Conservation (phyloP, 2,888 invertebrate species). For the Callinectes sapidus region DNA sequence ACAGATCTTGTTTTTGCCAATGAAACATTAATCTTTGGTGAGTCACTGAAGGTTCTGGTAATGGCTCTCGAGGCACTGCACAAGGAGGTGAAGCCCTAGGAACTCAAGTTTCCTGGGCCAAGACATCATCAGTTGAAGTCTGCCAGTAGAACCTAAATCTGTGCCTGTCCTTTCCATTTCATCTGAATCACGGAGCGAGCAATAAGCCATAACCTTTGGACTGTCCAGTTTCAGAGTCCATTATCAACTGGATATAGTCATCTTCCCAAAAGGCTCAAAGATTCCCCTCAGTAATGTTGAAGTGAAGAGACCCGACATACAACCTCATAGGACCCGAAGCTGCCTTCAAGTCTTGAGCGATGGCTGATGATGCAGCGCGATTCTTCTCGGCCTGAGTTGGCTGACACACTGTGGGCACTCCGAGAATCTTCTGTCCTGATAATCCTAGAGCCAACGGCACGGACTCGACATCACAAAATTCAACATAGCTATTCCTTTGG, state of each 20-base stretch:
- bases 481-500: conserved; percentile 99
- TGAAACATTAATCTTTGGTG: too few relatives aligned
- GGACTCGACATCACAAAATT: conserved; percentile 98
- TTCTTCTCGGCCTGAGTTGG: conserved; percentile 84
- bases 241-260: conserved; percentile 96
- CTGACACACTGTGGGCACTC: conserved; percentile 98
- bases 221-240: conserved; percentile 94
- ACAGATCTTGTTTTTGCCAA: too few relatives aligned
- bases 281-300: conserved; percentile 98
- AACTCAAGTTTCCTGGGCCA: too few relatives aligned
- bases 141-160: conserved; percentile 96
- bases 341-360: conserved; percentile 84
- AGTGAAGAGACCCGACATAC: conserved; percentile 98
- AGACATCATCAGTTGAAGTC: conserved; percentile 97
- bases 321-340: conserved; percentile 96
- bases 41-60: too few relatives aligned
- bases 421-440: conserved; percentile 95
- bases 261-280: conserved; percentile 99
- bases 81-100: too few relatives aligned
- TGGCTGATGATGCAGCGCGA: conserved; percentile 68
- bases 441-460: conserved; percentile 96
- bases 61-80: too few relatives aligned
- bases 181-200: conserved; percentile 84
- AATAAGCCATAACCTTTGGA: conserved; percentile 97
- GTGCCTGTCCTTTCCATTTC: conserved; percentile 97